These are phyloP conservation scores for Gavialis gangeticus DNA, from an alignment of 2,113 vertebrate genomes.

Conservation along the genomic window DNA sequence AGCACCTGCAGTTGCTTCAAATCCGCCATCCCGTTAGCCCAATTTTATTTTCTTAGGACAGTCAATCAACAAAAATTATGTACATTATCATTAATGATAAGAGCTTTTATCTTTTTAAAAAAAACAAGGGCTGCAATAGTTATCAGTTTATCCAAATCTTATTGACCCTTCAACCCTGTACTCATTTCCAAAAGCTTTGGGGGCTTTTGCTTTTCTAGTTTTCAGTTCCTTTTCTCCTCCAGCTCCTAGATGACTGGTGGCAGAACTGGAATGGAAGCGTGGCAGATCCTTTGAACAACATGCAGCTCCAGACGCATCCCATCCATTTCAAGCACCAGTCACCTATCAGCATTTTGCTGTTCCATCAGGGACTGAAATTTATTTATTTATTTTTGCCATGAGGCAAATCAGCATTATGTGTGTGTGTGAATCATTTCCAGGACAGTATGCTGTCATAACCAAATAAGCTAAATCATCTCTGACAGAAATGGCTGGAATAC, in stretches of 20 bases:
- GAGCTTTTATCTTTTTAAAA: background rate
- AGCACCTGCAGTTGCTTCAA: too few species aligned
- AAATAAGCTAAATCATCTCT: background rate
- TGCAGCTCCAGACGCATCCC: background rate
- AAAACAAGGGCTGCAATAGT: background rate
- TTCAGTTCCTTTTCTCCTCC: background rate
- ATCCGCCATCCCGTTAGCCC: constrained; percentile 3
- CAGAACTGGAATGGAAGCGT: background rate
- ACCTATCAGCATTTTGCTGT: background rate
- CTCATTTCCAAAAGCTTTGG: background rate
- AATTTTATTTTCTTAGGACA: background rate
- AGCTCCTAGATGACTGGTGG: background rate
- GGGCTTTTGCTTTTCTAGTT: background rate
- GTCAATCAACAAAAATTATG: background rate
- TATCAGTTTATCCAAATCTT: background rate
- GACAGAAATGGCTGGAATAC: background rate
- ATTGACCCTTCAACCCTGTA: background rate
- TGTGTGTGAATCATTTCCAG: constrained; percentile 14
- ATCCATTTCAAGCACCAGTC: background rate
- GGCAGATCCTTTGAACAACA: background rate
- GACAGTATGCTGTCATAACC: background rate
- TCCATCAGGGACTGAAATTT: background rate
- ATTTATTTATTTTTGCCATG: background rate
- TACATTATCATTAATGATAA: constrained; percentile 31
- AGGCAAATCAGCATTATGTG: background rate